Percentiles rank a stretch among this genome's conserved stretches.
Evolutionary conservation across 2,797 vertebrate species (phyloP).

Genomic region (Acomys russatus): DNA sequence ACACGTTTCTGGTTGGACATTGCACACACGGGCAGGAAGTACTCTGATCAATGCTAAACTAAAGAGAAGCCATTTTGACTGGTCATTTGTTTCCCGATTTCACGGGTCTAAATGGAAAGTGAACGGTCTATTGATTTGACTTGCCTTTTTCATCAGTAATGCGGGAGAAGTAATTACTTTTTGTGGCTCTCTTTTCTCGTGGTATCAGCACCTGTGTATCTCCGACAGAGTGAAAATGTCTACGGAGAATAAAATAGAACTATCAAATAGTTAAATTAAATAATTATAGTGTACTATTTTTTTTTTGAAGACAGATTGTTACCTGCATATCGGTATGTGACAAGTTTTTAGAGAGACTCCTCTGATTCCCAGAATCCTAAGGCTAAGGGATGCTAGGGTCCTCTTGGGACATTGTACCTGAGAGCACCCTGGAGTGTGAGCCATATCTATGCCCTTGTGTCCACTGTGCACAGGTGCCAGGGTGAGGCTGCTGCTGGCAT

Average conservation of each 20-base stretch:
- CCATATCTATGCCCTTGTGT: accelerated
- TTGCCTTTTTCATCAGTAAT: not conserved
- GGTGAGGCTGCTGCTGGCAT: not conserved
- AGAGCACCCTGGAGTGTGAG: not conserved
- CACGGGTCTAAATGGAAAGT: not conserved
- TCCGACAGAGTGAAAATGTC: conserved; percentile 33
- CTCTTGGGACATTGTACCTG: not conserved
- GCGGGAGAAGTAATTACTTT: not conserved
- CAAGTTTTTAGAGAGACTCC: not conserved
- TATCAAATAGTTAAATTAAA: conserved; percentile 47
- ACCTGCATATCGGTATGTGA: not conserved
- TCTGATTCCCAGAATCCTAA: not conserved
- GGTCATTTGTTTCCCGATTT: not conserved
- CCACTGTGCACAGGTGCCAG: not conserved
- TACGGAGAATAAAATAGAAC: conserved; percentile 4
- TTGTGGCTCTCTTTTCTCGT: not conserved
- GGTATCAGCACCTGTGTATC: not conserved
- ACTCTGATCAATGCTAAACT: not conserved
- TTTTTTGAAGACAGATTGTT: not conserved
- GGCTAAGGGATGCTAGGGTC: not conserved
- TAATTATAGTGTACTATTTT: not conserved
- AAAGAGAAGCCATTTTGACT: not conserved
- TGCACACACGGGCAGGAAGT: not conserved
- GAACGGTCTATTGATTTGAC: not conserved
- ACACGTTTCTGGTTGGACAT: not conserved